Evolutionary conservation across 2,113 vertebrate species (phyloP).

Genomic region (Hippocampus mohnikei): DNA sequence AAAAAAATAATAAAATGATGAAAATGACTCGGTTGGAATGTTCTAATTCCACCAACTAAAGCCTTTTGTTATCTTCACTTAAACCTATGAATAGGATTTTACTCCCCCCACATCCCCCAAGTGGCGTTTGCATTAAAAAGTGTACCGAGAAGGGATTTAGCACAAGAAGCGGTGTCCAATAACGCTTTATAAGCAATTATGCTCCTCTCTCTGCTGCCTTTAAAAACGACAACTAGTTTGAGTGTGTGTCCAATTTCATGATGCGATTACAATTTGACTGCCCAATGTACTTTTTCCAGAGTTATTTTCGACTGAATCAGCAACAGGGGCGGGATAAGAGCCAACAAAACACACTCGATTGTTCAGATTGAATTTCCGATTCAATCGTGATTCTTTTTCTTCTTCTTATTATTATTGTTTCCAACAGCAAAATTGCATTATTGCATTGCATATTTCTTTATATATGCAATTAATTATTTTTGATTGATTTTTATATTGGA

Average conservation of each 20-base stretch:
- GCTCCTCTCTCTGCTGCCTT: background rate
- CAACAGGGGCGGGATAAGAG: background rate
- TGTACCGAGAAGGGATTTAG: slow-evolving; percentile 5
- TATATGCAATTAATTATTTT: too few relatives aligned
- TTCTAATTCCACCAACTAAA: slow-evolving; percentile 3
- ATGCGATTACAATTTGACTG: background rate
- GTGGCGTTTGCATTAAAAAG: slow-evolving; percentile 3
- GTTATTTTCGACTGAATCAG: background rate
- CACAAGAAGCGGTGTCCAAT: slow-evolving; percentile 4
- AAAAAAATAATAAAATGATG: background rate
- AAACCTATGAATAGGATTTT: slow-evolving; percentile 5
- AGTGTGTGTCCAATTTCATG: background rate
- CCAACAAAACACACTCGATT: background rate
- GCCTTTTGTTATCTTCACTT: slow-evolving; percentile 9
- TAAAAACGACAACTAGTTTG: slow-evolving; percentile 1
- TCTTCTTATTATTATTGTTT: too few relatives aligned
- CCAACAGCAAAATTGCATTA: background rate
- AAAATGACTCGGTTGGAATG: slow-evolving; percentile 5
- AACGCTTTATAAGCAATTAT: slow-evolving; percentile 5
- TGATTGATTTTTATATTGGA: background rate
- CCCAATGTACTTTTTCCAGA: background rate
- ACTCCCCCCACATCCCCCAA: background rate
- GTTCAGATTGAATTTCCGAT: background rate
- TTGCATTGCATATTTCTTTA: too few relatives aligned
- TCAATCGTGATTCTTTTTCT: background rate